Conservation (phyloP, 2,888 invertebrate species). For the Hirudinaria manillensis region DNA sequence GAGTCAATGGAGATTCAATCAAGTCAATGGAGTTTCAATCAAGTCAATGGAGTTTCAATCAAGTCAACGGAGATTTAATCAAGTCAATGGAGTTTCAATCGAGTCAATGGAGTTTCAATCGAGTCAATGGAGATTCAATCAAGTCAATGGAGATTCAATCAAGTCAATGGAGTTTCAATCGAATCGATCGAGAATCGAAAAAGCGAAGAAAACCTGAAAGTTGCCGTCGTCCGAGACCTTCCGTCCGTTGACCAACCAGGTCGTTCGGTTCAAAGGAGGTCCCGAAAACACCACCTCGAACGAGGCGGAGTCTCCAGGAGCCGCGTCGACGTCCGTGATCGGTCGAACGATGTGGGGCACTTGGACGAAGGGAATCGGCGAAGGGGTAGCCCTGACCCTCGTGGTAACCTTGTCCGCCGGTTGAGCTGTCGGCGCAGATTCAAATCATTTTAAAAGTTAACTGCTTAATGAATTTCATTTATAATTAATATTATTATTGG, state of each 20-base stretch:
- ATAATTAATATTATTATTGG: not conserved
- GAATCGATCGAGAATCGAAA: not conserved
- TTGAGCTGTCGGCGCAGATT: constrained; percentile 11
- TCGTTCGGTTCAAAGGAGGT: not conserved
- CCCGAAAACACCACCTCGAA: constrained; percentile 25
- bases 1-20: no score
- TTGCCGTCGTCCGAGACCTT: not conserved
- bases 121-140: not conserved
- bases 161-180: not conserved
- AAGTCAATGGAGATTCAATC: no score
- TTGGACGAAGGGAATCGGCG: constrained; percentile 26
- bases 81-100: no score
- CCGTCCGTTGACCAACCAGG: constrained; percentile 16
- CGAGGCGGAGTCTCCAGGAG: constrained; percentile 16
- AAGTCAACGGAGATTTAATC: no score
- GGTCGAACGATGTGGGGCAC: constrained; percentile 25
- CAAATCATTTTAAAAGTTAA: not conserved
- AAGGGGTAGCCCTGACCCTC: constrained; percentile 24
- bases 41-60: no score
- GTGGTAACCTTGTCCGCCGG: constrained; percentile 13
- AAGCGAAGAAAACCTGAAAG: not conserved
- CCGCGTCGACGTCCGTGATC: constrained; percentile 16
- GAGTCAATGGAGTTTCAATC: not conserved
- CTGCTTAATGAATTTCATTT: not conserved
- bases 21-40: not conserved